These are phyloP conservation scores for Oligia strigilis DNA, from an alignment of 2,888 invertebrate species.

Conservation along the genomic window DNA sequence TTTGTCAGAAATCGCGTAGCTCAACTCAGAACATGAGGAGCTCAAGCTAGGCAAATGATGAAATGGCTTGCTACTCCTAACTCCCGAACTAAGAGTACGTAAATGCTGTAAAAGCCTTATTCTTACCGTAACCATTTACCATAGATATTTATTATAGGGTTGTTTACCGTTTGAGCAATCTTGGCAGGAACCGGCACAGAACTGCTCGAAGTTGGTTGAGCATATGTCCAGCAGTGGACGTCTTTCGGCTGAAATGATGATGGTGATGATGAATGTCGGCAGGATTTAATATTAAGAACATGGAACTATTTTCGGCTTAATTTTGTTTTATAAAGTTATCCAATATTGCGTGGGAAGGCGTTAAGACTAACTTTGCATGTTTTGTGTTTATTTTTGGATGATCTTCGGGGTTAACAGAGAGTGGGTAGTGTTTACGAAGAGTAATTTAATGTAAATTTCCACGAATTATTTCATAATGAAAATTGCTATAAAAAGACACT, in stretches of 20 bases:
- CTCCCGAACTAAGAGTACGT: slow-evolving; percentile 36
- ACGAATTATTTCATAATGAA: not conserved
- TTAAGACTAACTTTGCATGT: not conserved
- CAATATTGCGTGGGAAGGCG: slow-evolving; percentile 11
- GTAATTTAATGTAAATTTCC: not conserved
- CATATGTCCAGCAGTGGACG: too few species aligned
- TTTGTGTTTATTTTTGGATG: slow-evolving; percentile 26
- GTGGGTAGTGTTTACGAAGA: not conserved
- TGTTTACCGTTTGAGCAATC: slow-evolving; percentile 37
- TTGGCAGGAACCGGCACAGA: not conserved
- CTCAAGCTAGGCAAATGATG: too few species aligned
- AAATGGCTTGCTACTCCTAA: not conserved
- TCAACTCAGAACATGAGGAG: too few species aligned
- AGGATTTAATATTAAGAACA: slow-evolving; percentile 1
- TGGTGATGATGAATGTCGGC: not conserved
- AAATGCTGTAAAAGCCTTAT: slow-evolving; percentile 22
- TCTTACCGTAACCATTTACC: slow-evolving; percentile 19
- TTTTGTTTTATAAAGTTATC: slow-evolving; percentile 22
- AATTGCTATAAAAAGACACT: not conserved
- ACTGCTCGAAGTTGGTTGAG: too few species aligned
- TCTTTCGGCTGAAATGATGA: too few species aligned
- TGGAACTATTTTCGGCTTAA: slow-evolving; percentile 22
- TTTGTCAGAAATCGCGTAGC: too few species aligned
- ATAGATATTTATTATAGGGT: slow-evolving; percentile 45
- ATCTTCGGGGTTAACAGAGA: not conserved